Conservation (phyloP, 2,113 vertebrate species). For the Rhipidura dahli region DNA sequence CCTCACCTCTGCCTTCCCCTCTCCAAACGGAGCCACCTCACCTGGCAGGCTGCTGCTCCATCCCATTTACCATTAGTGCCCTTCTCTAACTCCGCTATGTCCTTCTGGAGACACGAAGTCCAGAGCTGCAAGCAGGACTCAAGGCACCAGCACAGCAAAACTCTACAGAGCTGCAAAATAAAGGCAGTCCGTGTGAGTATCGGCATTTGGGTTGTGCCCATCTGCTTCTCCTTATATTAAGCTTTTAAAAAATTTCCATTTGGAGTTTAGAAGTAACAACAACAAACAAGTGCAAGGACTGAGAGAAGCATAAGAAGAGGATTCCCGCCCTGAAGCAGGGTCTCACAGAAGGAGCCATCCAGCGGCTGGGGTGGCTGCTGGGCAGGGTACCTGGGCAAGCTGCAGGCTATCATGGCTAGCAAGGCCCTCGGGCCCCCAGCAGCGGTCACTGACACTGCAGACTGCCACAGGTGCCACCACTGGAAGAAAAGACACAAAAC, state of each 20-base stretch:
- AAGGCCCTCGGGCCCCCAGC: rapidly evolving
- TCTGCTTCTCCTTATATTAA: neutral
- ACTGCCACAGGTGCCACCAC: neutral
- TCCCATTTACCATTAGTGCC: neutral
- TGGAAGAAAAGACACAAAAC: neutral
- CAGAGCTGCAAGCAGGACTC: neutral
- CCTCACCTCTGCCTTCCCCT: neutral
- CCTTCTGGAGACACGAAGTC: neutral
- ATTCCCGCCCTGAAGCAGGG: neutral
- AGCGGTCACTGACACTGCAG: neutral
- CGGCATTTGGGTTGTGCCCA: neutral
- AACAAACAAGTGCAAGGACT: neutral
- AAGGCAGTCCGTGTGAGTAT: neutral
- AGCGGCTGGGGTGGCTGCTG: neutral
- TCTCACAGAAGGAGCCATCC: neutral
- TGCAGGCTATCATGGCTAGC: neutral
- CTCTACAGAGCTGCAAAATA: constrained; percentile 18
- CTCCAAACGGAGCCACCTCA: neutral
- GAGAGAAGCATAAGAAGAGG: neutral
- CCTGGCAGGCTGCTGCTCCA: neutral
- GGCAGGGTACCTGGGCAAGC: neutral
- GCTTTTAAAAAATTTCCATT: neutral
- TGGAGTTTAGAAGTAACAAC: neutral
- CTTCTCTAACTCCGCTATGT: neutral
- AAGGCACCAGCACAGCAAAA: neutral